Conservation (phyloP, 2,797 vertebrate species). For the Lacerta viridis region DNA sequence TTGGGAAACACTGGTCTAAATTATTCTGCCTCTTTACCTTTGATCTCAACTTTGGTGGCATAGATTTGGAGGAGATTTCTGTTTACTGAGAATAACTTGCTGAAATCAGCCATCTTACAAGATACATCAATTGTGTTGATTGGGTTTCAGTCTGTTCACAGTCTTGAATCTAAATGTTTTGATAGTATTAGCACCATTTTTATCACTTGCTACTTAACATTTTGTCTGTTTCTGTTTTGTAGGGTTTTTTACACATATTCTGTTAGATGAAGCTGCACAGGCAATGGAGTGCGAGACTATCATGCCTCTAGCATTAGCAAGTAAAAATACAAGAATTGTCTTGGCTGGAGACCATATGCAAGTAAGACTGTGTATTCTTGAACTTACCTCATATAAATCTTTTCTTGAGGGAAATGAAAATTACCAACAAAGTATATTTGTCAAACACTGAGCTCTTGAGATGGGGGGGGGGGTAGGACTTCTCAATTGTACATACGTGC, state of each 20-base stretch:
- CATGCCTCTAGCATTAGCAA: slow-evolving; percentile 97
- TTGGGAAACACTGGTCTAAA: too few species aligned
- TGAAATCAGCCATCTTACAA: background rate
- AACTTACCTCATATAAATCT: slow-evolving; percentile 18
- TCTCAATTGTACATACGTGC: background rate
- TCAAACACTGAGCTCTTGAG: background rate
- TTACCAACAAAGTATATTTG: background rate
- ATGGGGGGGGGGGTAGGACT: background rate
- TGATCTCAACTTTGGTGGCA: background rate
- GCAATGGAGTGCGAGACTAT: slow-evolving; percentile 99
- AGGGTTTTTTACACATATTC: slow-evolving; percentile 97
- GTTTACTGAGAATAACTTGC: background rate
- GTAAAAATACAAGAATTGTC: slow-evolving; percentile 93
- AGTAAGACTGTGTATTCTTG: slow-evolving; percentile 77
- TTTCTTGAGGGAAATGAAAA: background rate
- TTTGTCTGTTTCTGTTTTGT: slow-evolving; percentile 67
- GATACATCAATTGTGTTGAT: slow-evolving; percentile 10
- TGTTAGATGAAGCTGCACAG: slow-evolving; percentile 98
- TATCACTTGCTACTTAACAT: slow-evolving; percentile 46
- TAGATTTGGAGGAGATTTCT: slow-evolving; percentile 5
- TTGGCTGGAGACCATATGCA: slow-evolving; percentile 99
- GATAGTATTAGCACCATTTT: slow-evolving; percentile 38
- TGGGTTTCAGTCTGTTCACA: slow-evolving; percentile 28
- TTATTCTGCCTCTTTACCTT: background rate
- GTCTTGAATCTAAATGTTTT: background rate